Evolutionary conservation across 2,113 vertebrate genomes (phyloP).

Genomic region (Zootoca vivipara): DNA sequence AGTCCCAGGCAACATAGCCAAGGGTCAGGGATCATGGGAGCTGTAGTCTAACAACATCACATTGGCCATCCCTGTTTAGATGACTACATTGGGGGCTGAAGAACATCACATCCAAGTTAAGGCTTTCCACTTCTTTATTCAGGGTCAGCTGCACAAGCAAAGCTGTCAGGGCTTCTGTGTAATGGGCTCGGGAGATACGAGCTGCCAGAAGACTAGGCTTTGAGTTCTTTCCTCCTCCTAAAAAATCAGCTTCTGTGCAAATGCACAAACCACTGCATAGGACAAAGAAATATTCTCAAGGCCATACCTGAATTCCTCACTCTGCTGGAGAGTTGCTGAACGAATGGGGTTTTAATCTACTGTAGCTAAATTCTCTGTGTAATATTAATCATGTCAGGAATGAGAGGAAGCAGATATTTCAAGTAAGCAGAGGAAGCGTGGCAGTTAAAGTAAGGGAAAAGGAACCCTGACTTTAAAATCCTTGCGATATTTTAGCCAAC

Average conservation of each 20-base stretch:
- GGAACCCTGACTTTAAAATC: conserved; percentile 22
- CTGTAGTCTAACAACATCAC: too few species aligned
- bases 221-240: not conserved
- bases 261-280: not conserved
- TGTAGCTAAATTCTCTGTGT: conserved; percentile 10
- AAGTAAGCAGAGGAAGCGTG: not conserved
- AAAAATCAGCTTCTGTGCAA: not conserved
- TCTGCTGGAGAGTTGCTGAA: not conserved
- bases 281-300: not conserved
- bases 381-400: not conserved
- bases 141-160: not conserved
- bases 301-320: not conserved
- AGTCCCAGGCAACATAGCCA: too few species aligned
- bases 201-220: not conserved
- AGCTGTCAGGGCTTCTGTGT: not conserved
- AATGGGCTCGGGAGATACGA: not conserved
- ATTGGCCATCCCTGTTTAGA: too few species aligned
- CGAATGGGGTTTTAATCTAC: not conserved
- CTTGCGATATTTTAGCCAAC: conserved; percentile 28
- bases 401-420: conserved; percentile 22
- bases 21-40: too few species aligned
- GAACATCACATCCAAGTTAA: not conserved
- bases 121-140: not conserved
- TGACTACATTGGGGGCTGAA: not conserved
- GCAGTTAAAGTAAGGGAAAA: conserved; percentile 40